Conservation (phyloP, 2,888 invertebrate species). For the Eristalinus aeneus region DNA sequence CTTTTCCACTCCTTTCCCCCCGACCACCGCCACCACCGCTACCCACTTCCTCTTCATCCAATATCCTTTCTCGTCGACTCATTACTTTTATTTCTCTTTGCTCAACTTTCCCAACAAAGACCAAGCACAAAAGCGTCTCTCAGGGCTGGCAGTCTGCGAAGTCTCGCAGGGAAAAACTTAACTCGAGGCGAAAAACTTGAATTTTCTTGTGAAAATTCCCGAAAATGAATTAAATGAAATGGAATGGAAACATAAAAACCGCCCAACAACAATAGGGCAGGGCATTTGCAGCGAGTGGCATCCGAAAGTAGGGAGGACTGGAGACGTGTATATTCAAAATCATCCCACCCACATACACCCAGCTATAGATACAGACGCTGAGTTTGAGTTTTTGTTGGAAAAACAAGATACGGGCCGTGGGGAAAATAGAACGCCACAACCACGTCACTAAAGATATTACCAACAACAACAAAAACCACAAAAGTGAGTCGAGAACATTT, state of each 20-base stretch:
- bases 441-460: background rate
- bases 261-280: constrained; percentile 57
- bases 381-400: constrained; percentile 44
- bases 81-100: constrained; percentile 51
- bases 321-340: constrained; percentile 21
- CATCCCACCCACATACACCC: constrained; percentile 39
- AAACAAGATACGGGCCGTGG: constrained; percentile 52
- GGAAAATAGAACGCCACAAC: constrained; percentile 20
- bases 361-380: constrained; percentile 42
- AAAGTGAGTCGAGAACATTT: constrained; percentile 54
- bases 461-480: constrained; percentile 4
- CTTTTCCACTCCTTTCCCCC: background rate
- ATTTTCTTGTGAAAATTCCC: constrained; percentile 61
- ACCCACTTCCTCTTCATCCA: constrained; percentile 1
- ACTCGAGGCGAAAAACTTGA: constrained; percentile 64
- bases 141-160: background rate
- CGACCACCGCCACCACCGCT: background rate
- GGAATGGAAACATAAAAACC: constrained; percentile 66
- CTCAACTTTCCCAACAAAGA: constrained; percentile 19
- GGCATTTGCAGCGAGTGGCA: constrained; percentile 21
- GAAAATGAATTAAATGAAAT: constrained; percentile 69
- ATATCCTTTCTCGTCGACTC: constrained; percentile 49
- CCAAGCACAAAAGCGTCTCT: constrained; percentile 5
- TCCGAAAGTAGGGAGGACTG: background rate
- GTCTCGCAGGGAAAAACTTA: constrained; percentile 34